Evolutionary conservation across 2,797 vertebrate species (phyloP).

Genomic region (Pempheris klunzingeri): DNA sequence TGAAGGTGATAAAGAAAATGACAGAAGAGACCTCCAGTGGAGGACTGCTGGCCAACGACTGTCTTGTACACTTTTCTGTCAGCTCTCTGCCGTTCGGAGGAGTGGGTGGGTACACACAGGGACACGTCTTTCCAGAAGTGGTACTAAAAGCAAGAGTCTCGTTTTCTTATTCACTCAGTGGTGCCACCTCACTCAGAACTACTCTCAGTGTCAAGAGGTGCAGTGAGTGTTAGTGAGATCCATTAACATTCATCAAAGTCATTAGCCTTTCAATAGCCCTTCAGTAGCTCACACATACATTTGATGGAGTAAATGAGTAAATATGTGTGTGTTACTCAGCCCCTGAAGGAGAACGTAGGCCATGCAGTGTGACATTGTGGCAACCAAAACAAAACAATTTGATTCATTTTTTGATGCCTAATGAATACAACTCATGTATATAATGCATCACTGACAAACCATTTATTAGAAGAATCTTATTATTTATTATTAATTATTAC

Average conservation of each 20-base stretch:
- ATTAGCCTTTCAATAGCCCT: too few species aligned
- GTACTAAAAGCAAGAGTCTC: neutral
- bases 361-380: neutral
- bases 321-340: too few species aligned
- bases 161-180: neutral
- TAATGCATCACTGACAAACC: neutral
- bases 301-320: neutral
- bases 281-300: too few species aligned
- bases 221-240: too few species aligned
- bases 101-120: conserved; percentile 86
- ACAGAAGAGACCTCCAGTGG: conserved; percentile 93
- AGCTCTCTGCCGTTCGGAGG: conserved; percentile 92
- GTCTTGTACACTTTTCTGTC: conserved; percentile 89
- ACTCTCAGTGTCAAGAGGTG: neutral
- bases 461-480: neutral
- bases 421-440: neutral
- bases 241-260: too few species aligned
- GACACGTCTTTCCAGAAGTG: neutral
- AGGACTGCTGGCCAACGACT: conserved; percentile 92
- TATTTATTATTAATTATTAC: too few species aligned
- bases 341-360: too few species aligned
- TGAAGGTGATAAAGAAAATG: conserved; percentile 86
- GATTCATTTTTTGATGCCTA: neutral
- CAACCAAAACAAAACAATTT: neutral
- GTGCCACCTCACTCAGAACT: neutral